Conservation (phyloP, 2,113 vertebrate genomes). For the Larimichthys crocea region DNA sequence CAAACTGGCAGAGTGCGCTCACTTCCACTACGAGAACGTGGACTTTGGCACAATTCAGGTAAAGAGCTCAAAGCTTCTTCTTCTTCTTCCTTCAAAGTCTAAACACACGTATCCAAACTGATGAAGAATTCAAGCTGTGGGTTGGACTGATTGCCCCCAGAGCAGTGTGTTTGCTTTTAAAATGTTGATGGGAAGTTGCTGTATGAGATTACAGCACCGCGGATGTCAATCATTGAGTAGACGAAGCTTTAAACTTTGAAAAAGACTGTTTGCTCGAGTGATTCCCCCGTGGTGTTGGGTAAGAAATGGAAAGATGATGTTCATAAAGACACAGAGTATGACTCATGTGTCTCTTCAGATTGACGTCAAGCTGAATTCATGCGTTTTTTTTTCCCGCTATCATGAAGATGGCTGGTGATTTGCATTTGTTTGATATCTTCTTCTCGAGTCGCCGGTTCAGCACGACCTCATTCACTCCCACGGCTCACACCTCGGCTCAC, state of each 20-base stretch:
- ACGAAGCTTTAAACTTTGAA: constrained; percentile 10
- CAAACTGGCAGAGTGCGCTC: constrained; percentile 97
- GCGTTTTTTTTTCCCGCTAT: neutral
- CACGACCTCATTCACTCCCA: constrained; percentile 10
- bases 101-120: neutral
- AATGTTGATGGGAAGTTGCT: neutral
- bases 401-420: constrained; percentile 24
- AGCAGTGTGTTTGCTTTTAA: constrained; percentile 1
- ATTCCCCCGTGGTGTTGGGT: constrained; percentile 1
- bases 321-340: constrained; percentile 27
- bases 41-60: constrained; percentile 99
- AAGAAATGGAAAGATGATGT: constrained; percentile 1
- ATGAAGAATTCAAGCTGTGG: neutral
- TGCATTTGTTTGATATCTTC: constrained; percentile 48
- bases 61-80: constrained; percentile 46
- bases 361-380: constrained; percentile 17
- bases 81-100: neutral
- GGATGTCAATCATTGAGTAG: neutral
- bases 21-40: constrained; percentile 99
- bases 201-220: neutral
- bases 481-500: neutral
- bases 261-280: neutral
- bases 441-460: neutral
- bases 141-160: neutral
- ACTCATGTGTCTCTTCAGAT: constrained; percentile 20